Base-by-base conservation (phyloP, 2,888 invertebrate genomes). In the Torymus aiolomorphi region DNA sequence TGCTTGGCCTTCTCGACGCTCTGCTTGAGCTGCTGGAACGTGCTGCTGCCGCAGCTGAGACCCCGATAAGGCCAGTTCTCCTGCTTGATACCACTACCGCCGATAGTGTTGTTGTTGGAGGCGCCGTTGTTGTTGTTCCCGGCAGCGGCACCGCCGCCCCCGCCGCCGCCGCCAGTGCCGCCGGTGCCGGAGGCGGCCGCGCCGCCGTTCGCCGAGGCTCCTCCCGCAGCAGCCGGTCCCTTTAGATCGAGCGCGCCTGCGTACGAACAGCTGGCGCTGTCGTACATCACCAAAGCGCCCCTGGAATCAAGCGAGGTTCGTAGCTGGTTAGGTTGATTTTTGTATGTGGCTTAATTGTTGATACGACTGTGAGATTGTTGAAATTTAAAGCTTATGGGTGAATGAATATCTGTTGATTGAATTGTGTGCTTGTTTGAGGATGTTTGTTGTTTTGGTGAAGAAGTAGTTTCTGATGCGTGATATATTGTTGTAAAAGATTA, bases 1-100 rank as follows among this genome's bases (percentile, higher is more conserved):
- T 96, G 96, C 89, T 97, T 97, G 62, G 97, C 97, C 88, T 97
- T 97, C 89, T 97, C 97, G 62, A 97, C 96, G 87, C 96, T 96
- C 89, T 97, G 97, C 87, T 97, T 97, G 82, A 97, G 91, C 89
- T 97, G 96, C 88, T 97, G 96, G 92, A 97, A 97, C 13, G 97
- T 97, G 83, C 96, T 97, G 83, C 96, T 96, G 86, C 96, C 96
- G 88, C 93, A 93, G 80, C 96, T 95, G 70, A 92, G 91, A 65
- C 90, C 89, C 66, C 97, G 93, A 90, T 97, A 97, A 8, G 92
- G 91, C 89, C 92, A 92, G 78, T 89, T 90, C 74, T 90, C 90
- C 81, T 90, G 90, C 76, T 90, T 90, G 56, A 90, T 88, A 69
- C 91, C 90, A 31, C 89, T 86, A 87, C 90, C 89, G 76, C 89